phyloP scores from a whole-genome alignment of 2,113 vertebrate species.

The Oncorhynchus clarkii region DNA sequence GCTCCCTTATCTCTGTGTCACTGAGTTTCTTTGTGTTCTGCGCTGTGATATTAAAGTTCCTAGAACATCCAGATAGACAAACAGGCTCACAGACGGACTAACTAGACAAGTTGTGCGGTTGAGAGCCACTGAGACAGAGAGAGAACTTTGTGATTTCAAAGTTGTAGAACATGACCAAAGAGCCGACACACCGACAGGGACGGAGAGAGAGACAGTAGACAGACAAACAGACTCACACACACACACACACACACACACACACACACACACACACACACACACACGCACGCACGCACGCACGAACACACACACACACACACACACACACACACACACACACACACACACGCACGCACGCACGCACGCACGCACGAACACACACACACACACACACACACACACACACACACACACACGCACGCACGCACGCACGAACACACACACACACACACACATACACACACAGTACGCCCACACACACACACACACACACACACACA shows the following conservation, averaged over 20 bases:
- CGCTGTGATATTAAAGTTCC: slow-evolving; percentile 60
- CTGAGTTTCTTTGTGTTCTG: slow-evolving; percentile 55
- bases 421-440: too few species aligned
- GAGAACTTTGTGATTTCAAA: too few species aligned
- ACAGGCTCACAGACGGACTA: slow-evolving; percentile 30
- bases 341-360: too few species aligned
- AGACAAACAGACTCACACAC: neutral
- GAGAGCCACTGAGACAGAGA: slow-evolving; percentile 18
- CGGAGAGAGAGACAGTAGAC: slow-evolving; percentile 31
- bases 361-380: too few species aligned
- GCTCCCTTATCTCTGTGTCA: slow-evolving; percentile 56
- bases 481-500: neutral
- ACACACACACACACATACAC: neutral
- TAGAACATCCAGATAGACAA: slow-evolving; percentile 31
- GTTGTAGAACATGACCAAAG: too few species aligned
- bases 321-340: neutral
- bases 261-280: neutral
- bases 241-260: neutral
- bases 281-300: too few species aligned
- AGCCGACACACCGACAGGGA: neutral
- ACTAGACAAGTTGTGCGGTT: neutral
- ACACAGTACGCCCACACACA: neutral
- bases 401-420: neutral
- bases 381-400: neutral
- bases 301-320: neutral